Base-by-base conservation (phyloP, 1,140 invertebrate genomes). In the Ridgeia piscesae region DNA sequence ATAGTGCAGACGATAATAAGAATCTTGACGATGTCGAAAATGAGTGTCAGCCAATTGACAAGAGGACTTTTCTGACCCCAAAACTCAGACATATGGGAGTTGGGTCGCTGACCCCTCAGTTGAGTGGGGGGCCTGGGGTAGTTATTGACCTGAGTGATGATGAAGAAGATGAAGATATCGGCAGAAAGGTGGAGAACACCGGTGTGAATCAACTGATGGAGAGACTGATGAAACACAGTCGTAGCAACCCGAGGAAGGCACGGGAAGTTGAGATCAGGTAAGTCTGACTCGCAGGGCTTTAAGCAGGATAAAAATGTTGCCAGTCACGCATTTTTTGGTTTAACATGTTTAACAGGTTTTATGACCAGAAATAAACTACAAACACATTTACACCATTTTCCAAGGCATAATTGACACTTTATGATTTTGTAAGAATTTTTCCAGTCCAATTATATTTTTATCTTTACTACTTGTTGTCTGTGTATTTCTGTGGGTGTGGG, bases 201-300 rank as follows among this genome's bases (percentile, higher is more conserved):
- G 94, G 93, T 31, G 50, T 94, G 33, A 91, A 92, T 33, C 91
- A 94, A 50, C 88, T 95, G 33, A 93, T 95, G 93, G 91, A 93
- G 6, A 35, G 93, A 42, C 35, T 94, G 35, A 34, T 94, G 33
- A 88, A 94, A 42, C 94, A 94, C 93, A 33, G 94, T 34, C 21
- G 94, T 93, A 94, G 89, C 42, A 91, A 91, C 90, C 91, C 92
- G 8, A 92, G 48, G 27, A 90, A 94, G 42, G 92, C 93, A 27
- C 93, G 93, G 91, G 92, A 94, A 48, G 92, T 94, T 17, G 93
- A 94, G 58, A 94, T 95, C 89, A 95, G 93, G 95, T 95, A 93
- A 35, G n/a, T 48, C n/a, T 0, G 58, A 31, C 2, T 4, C 27
- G 58, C 17, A 9, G 4, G 58, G 2, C 11, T 77, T 21, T 77